Evolutionary conservation across 1,140 invertebrate species (phyloP), one percentile per base, ranked within the genome.

Genomic region (Achroia grisella): DNA sequence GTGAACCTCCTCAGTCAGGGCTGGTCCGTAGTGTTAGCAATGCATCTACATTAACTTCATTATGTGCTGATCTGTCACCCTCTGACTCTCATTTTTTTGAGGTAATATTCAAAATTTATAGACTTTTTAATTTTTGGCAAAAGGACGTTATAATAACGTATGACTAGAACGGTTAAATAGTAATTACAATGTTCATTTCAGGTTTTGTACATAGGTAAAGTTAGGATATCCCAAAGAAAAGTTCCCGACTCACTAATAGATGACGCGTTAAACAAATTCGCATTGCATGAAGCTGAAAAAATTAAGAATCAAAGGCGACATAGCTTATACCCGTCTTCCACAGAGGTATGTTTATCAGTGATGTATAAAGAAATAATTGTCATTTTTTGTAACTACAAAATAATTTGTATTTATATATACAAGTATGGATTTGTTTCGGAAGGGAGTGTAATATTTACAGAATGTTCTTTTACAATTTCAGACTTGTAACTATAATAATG

Each of bases 201-300:
- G 92, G 93, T 96, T 0, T 86, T 96, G 33, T 97, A 97, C 71
- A 91, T 95, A 44, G 95, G 95, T 1, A 96, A 95, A 86, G 94
- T 96, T 6, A 91, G 92, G 51, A 93, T 96, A 44, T 93, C 92
- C 27, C 91, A 94, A 71, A 90, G 93, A 72, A 95, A 95, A 72
- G 93, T 97, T 11, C 92, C 94, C 3, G 93, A 94, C 58, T 90
- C 91, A 0, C 93, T 97, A 56, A 96, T 98, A 48, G 96, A 98
- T 71, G 95, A 97, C 67, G 93, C 95, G 8, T 82, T 97, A 27
- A 89, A 92, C 40, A 96, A 94, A 75, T 95, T 98, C 66, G 90
- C 91, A 35, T 88, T 90, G 9, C 91, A 94, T 68, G 94, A 96
- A 63, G 86, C 91, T 2, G 92, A 94, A 43, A 91, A 92, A 45